Evolutionary conservation across 2,113 vertebrate species (phyloP).

Genomic region (Tachuris rubrigastra): DNA sequence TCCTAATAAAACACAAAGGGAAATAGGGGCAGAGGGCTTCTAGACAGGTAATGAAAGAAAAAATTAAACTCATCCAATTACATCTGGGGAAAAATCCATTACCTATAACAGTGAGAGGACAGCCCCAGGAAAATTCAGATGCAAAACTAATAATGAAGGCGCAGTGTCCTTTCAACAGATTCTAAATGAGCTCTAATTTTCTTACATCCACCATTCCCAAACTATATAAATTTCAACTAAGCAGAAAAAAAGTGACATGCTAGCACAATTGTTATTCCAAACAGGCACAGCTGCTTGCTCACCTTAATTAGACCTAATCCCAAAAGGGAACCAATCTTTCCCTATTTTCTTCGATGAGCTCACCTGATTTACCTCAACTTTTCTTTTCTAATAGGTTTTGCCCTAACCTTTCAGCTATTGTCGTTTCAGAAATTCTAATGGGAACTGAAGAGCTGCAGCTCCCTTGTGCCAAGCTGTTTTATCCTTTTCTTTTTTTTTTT

Average conservation of each 20-base stretch:
- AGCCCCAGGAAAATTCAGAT: conserved; percentile 88
- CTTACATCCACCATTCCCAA: conserved; percentile 85
- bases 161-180: conserved; percentile 85
- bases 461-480: conserved; percentile 44
- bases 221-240: conserved; percentile 89
- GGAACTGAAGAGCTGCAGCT: conserved; percentile 63
- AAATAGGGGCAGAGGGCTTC: conserved; percentile 82
- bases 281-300: conserved; percentile 84
- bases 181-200: conserved; percentile 89
- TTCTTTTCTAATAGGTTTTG: conserved; percentile 83
- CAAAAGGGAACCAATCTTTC: conserved; percentile 82
- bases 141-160: conserved; percentile 88
- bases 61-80: conserved; percentile 90
- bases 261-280: conserved; percentile 88
- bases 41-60: conserved; percentile 89
- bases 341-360: conserved; percentile 80
- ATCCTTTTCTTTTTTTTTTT: background rate
- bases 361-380: conserved; percentile 82
- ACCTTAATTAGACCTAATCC: conserved; percentile 88
- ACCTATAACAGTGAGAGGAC: conserved; percentile 83
- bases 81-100: conserved; percentile 87
- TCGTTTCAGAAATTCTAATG: conserved; percentile 73
- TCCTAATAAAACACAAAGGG: conserved; percentile 88
- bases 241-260: conserved; percentile 86
- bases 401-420: conserved; percentile 79